Base-by-base conservation (phyloP, 2,888 invertebrate species). In the Hoplodrina ambigua region DNA sequence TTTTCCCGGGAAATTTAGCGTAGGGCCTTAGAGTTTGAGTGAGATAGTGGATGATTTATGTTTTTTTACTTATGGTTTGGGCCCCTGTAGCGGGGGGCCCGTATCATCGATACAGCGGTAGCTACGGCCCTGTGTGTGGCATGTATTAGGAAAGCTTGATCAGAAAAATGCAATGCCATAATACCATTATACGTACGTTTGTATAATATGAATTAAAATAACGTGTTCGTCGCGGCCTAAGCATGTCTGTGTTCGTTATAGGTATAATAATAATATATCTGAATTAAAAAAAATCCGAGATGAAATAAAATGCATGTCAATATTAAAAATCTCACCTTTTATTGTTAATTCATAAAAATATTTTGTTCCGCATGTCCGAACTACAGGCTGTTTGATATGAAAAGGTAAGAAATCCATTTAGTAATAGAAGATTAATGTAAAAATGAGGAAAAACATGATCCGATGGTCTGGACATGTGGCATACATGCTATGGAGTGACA, bases 331-430 rank as follows among this genome's bases (percentile, higher is more conserved):
- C 59, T 7, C 61, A 25, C 11, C 1, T 44, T 60, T 49, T 41
- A 65, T 44, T 67, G 71, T 61, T 83, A 78, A 81, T 74, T 50
- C 65, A 78, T 58, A 30, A 70, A 63, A 68, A 72, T 68, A 79
- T 80, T 84, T 84, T 74, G 72, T 72, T 71, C 75, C 80, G 76
- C 83, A 83, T 83, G 83, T 83, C 82, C 69, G 56, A 72, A 84
- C 73, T 71, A 67, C 73, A 83, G 82, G 74, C 78, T 49, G 74
- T 64, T 59, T 82, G 6, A 80, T 72, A 74, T 83, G 83, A 83
- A 83, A 80, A 83, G 83, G 83, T 83, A 83, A 83, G 83, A 69
- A 58, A 64, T 67, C 17, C 41, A 67, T 64, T 80, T 72, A 67
- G 67, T 68, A 44, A 71, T 65, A 61, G 25, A 71, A 54, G 20